Base-by-base conservation (phyloP, 2,888 invertebrate species). In the Agonopterix arenella region DNA sequence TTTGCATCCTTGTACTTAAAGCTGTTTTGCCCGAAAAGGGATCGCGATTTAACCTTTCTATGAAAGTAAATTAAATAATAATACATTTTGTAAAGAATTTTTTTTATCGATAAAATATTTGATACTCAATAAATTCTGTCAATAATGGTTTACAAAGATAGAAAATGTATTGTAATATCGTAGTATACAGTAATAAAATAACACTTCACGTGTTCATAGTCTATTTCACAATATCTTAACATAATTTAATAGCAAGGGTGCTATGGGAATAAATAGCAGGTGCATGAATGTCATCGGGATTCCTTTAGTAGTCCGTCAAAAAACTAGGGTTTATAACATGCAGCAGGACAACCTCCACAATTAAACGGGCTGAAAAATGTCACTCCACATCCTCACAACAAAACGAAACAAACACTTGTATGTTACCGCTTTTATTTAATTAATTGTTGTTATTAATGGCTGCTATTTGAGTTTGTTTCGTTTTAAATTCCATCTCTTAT, bases 361-460 rank as follows among this genome's bases (percentile, higher is more conserved):
- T 11, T 40, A 81, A 81, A 83, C 80, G 70, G 73, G 68, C 75
- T 78, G 73, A 78, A 84, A 85, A 79, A 85, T 86, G 85, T 80
- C 80, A 69, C 73, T 66, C 66, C 61, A 73, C 82, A 80, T 84
- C 80, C 79, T 76, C 70, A 66, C 37, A 73, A 76, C 73, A 75
- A 74, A 73, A 69, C 62, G 61, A 55, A 67, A 67, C 62, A 70
- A 66, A 72, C 81, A 84, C 75, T 78, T 82, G 81, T 64, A 28
- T 28, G 28, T 28, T 28, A 68, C 70, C 58, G 57, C 61, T 68
- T 61, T n/a, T n/a, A 40, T 40, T 40, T 40, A 40, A 40, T 61
- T 61, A 65, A 59, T 58, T 62, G 66, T 59, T 63, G 61, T 55
- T 58, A 55, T 54, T 66, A 66, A 63, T 62, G 70, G 68, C 66